Evolutionary conservation across 1,140 invertebrate species (phyloP), one percentile per base, ranked within the genome.

Genomic region (Trinorchestia longiramus): DNA sequence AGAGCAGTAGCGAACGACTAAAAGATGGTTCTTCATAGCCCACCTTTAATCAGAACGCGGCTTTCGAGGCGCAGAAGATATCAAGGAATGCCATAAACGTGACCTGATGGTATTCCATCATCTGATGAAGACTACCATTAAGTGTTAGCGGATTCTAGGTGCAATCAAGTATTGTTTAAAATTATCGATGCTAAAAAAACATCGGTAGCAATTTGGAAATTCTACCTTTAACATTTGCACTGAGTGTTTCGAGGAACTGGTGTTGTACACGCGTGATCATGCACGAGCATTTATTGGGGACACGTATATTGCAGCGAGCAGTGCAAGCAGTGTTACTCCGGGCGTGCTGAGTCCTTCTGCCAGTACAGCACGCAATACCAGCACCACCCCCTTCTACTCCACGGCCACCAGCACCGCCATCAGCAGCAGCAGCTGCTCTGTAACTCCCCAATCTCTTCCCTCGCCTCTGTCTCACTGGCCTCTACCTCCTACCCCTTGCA

Each of bases 381-480:
- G 8, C 92, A 17, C 43, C 43, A 28, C 23, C 92, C 15, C 15
- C 92, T 43, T 6, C 92, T 47, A 43, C 6, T 3, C 43, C 92
- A 92, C 90, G 19, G 36, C 6, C 40, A 47, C 40, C 44, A 28
- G 8, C 92, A 47, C 92, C 92, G 17, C 43, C 43, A 28, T 19
- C 43, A 44, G 8, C 44, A n/a, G 6, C 40, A 94, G 6, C 44
- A 43, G 88, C 88, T 17, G 36, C 41, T 87, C 87, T 87, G 87
- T 87, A 36, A 87, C 87, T 36, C 87, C 87, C 4, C 87, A 87
- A 36, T 92, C 90, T 42, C 90, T 92, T 41, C 43, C 90, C 8
- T 92, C 90, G 43, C 90, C 90, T 8, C 90, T 92, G 41, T 92
- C 90, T 42, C 90, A 92, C 90, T 92, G 90, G 90, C 90, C 90